A percentile compares a stretch with the other conserved stretches of the same genome.
Conservation (phyloP, 2,113 vertebrate genomes). For the Manacus vitellinus region DNA sequence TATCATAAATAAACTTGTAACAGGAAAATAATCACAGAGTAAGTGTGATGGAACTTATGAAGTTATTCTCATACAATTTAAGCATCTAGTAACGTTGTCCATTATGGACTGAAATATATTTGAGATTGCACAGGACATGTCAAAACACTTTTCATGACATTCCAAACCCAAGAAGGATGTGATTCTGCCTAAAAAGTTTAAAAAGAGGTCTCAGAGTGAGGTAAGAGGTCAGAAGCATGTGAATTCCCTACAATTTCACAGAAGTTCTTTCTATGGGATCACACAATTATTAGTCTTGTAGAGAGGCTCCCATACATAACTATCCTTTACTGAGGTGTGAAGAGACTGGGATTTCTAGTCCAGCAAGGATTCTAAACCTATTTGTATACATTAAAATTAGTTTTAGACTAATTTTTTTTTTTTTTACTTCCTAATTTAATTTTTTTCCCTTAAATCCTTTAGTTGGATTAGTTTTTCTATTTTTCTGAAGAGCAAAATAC, state of each 20-base stretch:
- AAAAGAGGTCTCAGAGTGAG: not conserved
- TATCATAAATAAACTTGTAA: not conserved
- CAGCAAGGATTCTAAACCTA: not conserved
- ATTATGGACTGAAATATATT: not conserved
- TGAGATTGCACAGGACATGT: not conserved
- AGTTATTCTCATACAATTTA: not conserved
- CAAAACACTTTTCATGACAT: not conserved
- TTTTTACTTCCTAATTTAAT: not conserved
- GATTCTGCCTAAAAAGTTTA: not conserved
- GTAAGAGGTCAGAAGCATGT: not conserved
- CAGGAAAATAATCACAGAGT: not conserved
- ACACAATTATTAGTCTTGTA: not conserved
- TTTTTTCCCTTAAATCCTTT: not conserved
- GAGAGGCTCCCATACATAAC: not conserved
- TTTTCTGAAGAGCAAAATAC: not conserved
- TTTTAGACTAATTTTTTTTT: not conserved
- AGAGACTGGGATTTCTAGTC: not conserved
- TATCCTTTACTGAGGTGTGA: not conserved
- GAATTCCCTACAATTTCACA: not conserved
- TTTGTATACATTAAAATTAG: not conserved
- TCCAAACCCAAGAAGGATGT: not conserved
- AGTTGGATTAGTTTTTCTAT: not conserved
- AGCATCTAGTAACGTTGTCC: not conserved
- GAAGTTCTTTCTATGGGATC: not conserved
- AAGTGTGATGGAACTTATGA: not conserved